These are phyloP conservation scores for Aldrovandia affinis DNA, from an alignment of 2,797 vertebrate species.

Conservation along the genomic window DNA sequence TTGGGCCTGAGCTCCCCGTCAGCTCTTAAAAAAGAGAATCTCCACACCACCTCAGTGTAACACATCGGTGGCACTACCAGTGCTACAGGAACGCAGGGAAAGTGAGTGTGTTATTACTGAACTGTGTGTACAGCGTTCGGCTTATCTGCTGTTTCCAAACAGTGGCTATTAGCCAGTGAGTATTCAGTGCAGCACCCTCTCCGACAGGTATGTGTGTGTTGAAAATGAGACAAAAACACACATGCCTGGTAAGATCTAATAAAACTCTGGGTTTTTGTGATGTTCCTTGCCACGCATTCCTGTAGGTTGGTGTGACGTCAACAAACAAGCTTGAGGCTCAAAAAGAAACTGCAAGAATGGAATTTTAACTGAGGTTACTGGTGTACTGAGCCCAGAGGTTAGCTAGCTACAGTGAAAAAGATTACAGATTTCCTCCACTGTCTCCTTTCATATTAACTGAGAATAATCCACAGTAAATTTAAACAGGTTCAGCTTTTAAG, in stretches of 20 bases:
- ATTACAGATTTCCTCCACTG: conserved; percentile 26
- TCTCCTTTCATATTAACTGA: conserved; percentile 46
- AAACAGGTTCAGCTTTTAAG: conserved; percentile 54
- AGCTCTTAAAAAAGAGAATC: too few species aligned
- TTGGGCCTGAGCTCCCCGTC: too few species aligned
- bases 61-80: background rate
- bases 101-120: background rate
- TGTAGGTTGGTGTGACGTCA: background rate
- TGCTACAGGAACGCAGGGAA: background rate
- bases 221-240: background rate
- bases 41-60: too few species aligned
- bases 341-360: background rate
- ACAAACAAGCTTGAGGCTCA: background rate
- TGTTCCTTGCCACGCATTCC: background rate
- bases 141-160: background rate
- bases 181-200: background rate
- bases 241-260: background rate
- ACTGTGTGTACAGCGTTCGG: background rate
- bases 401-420: background rate
- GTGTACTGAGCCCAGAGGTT: background rate
- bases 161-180: background rate
- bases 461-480: conserved; percentile 57
- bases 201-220: background rate
- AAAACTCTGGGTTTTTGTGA: background rate
- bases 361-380: background rate